Evolutionary conservation across 2,888 invertebrate species (phyloP), one percentile per base, ranked within the genome.

Genomic region (Toxonevra muliebris): DNA sequence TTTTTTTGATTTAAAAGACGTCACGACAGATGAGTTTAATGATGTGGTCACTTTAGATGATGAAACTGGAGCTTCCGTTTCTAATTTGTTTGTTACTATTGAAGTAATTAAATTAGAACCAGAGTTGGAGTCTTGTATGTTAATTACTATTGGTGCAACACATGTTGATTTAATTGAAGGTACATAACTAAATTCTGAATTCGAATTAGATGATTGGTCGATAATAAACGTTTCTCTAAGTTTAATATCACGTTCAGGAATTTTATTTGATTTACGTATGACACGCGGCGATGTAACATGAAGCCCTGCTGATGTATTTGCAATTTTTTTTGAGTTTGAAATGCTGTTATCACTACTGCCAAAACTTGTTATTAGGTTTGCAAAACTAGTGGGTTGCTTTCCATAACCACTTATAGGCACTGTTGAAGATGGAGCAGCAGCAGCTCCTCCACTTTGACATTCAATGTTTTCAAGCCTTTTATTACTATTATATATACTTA

Each of bases 71-170:
- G 48, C 45, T 43, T 45, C 30, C 11, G 40, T n/a, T 12, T 17
- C 11, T 4, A n/a, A 4, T 5, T 9, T 8, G 8, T 30, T 54
- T 9, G n/a, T 45, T 11, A 40, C n/a, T 42, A 19, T 15, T 15
- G 41, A 13, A 43, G 45, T 45, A 52, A 73, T 66, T 61, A 79
- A 77, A 69, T 75, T 77, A 13, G 82, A 80, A 74, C 78, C 79
- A 1, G 84, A 83, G 73, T 84, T 83, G 0, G 84, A 79, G 20
- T 80, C 83, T 64, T 76, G 74, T 65, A 84, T 77, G 68, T 83
- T 81, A 69, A 83, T 83, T 5, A 80, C 76, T 69, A 80, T 77
- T 4, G 82, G 71, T 15, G 72, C 71, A 52, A 72, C 64, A 63
- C 68, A 73, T 65, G 67, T 59, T 50, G 63, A 62, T 10, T 15